Conservation (phyloP, 2,888 invertebrate genomes). For the Halocaridina rubra region DNA sequence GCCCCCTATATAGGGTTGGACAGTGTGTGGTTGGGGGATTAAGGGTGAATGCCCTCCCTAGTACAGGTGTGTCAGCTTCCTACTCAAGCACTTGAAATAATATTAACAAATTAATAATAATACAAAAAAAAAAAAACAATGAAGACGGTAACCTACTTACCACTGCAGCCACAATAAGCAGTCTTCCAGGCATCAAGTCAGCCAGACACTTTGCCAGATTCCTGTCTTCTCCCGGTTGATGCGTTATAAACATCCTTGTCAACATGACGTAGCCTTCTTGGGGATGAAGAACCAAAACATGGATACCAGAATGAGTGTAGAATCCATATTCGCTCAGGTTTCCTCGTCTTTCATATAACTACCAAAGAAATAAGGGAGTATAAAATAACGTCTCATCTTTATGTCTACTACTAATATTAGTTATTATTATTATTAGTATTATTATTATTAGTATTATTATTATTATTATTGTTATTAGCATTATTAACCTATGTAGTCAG, state of each 20-base stretch:
- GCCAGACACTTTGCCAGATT: not conserved
- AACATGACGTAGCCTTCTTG: not conserved
- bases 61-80: too few relatives aligned
- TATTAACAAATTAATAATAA: not conserved
- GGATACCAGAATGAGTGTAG: conserved; percentile 12
- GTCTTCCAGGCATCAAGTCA: not conserved
- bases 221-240: conserved; percentile 29
- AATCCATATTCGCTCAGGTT: not conserved
- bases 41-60: too few relatives aligned
- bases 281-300: conserved; percentile 7
- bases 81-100: too few relatives aligned
- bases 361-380: not conserved
- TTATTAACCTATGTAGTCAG: too few relatives aligned
- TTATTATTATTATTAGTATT: too few relatives aligned
- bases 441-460: too few relatives aligned
- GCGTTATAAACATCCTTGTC: not conserved
- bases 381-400: too few relatives aligned
- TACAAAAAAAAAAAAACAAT: not conserved
- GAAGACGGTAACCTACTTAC: not conserved
- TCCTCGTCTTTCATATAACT: not conserved
- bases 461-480: too few relatives aligned
- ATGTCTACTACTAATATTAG: too few relatives aligned
- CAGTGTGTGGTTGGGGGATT: too few relatives aligned
- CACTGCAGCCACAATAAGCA: conserved; percentile 22
- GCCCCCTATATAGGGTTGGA: too few relatives aligned